Conservation (phyloP, 2,113 vertebrate genomes). For the Prochilodus magdalenae region DNA sequence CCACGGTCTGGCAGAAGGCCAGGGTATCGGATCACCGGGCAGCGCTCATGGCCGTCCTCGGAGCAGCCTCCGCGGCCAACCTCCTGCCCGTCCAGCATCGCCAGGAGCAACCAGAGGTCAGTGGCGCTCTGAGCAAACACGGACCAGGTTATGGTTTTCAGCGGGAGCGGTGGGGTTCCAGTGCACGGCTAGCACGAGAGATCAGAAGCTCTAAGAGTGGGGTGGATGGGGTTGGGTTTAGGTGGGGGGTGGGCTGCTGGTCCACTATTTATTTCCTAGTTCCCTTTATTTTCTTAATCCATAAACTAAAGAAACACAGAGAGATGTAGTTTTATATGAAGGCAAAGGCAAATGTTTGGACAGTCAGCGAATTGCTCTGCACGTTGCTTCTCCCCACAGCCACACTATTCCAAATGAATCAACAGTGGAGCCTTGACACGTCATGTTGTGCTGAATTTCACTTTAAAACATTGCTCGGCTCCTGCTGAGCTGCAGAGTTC, state of each 20-base stretch:
- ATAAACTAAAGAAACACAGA: background rate
- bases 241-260: too few relatives aligned
- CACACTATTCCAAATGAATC: conserved; percentile 28
- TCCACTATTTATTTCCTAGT: background rate
- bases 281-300: background rate
- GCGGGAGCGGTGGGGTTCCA: conserved; percentile 15
- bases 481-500: conserved; percentile 37
- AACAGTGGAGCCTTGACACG: conserved; percentile 39
- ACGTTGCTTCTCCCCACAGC: background rate
- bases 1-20: conserved; percentile 92
- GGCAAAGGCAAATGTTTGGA: background rate
- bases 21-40: conserved; percentile 87
- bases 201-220: background rate
- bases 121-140: conserved; percentile 54
- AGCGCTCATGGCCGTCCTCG: conserved; percentile 90
- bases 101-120: conserved; percentile 87
- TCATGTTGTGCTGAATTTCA: conserved; percentile 26
- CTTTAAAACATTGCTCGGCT: conserved; percentile 21
- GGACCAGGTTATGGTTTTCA: conserved; percentile 21
- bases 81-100: conserved; percentile 85
- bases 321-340: background rate
- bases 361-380: background rate
- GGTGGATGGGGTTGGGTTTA: too few relatives aligned
- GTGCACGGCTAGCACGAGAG: background rate
- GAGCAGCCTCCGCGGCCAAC: conserved; percentile 81